Percentiles rank a stretch among this genome's conserved stretches.
phyloP scores from a whole-genome alignment of 1,140 invertebrate species.

The Caerostris extrusa region DNA sequence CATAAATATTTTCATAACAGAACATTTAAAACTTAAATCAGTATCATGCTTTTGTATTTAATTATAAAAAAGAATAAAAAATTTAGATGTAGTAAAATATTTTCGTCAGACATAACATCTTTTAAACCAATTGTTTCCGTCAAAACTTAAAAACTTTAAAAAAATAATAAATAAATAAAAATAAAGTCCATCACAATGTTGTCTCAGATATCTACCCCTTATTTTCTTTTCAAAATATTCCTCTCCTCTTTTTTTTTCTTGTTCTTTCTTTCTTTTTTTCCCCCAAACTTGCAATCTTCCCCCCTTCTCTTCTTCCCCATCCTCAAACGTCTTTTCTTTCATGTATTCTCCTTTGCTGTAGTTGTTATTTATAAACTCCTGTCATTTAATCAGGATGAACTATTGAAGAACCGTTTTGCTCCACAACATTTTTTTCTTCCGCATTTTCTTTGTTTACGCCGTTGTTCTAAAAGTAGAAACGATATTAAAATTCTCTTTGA shows the following conservation, averaged over 20 bases:
- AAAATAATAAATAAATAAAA: neutral
- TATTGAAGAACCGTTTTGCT: constrained; percentile 55
- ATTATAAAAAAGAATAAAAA: no score
- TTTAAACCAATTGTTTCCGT: no score
- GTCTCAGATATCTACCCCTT: neutral
- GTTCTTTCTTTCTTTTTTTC: neutral
- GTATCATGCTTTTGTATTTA: no score
- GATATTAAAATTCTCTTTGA: constrained; percentile 28
- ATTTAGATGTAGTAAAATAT: no score
- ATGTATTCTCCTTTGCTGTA: neutral
- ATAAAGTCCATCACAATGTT: neutral
- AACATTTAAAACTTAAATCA: no score
- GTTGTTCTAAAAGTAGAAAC: constrained; percentile 14
- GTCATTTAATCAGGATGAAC: constrained; percentile 60
- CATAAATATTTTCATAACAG: no score
- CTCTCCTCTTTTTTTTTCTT: neutral
- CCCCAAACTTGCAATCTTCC: neutral
- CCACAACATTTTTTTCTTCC: neutral
- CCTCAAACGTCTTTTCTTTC: neutral
- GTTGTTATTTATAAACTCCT: constrained; percentile 57
- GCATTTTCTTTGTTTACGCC: neutral
- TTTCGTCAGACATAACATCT: no score
- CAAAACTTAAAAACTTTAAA: neutral
- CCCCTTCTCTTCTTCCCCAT: neutral
- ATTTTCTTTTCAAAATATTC: neutral